phyloP scores from a whole-genome alignment of 1,140 invertebrate genomes.

The Leptinotarsa defecta region DNA sequence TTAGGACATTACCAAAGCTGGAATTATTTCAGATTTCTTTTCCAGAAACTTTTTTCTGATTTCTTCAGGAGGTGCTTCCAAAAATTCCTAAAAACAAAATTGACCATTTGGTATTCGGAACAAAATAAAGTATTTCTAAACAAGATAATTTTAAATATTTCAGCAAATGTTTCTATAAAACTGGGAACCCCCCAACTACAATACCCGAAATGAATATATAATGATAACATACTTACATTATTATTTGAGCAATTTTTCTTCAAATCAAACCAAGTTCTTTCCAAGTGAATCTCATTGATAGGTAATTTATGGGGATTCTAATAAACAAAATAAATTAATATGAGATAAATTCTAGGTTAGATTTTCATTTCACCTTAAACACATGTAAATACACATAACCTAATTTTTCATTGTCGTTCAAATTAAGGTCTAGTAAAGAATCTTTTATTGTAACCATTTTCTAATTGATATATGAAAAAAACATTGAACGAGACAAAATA shows the following conservation, averaged over 20 bases:
- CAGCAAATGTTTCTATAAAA: conserved; percentile 18
- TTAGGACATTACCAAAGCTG: conserved; percentile 41
- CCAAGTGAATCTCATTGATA: conserved; percentile 47
- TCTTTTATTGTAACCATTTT: not conserved
- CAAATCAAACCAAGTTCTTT: conserved; percentile 37
- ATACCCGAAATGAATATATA: conserved; percentile 9
- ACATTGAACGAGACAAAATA: not conserved
- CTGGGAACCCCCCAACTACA: not conserved
- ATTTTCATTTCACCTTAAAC: conserved; percentile 11
- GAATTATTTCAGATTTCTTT: conserved; percentile 41
- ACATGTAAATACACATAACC: not conserved
- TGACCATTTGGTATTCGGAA: not conserved
- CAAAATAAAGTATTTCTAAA: not conserved
- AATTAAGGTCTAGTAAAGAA: not conserved
- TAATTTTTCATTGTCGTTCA: conserved; percentile 1
- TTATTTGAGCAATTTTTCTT: conserved; percentile 36
- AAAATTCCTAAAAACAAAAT: conserved; percentile 35
- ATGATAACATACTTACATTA: conserved; percentile 32
- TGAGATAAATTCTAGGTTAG: conserved; percentile 1
- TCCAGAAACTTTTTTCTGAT: conserved; percentile 37
- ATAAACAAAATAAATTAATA: conserved; percentile 29
- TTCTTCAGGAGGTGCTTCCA: conserved; percentile 31
- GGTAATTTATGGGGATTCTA: conserved; percentile 50
- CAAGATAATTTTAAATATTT: not conserved
- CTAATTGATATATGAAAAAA: not conserved